Base-by-base conservation (phyloP, 2,113 vertebrate species). In the Corvus hawaiiensis region DNA sequence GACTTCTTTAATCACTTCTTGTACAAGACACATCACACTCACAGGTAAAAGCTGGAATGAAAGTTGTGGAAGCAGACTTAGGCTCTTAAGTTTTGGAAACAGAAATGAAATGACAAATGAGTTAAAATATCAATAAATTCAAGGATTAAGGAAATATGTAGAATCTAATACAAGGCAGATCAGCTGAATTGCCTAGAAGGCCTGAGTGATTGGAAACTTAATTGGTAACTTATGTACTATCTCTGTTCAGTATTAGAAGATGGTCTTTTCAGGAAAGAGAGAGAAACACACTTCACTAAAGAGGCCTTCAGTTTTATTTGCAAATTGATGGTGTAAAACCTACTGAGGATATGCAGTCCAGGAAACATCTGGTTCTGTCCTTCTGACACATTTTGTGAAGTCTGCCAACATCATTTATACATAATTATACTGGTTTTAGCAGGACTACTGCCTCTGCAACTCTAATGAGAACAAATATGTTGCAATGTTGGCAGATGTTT, bases 341-440 rank as follows among this genome's bases (percentile, higher is more conserved):
- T 55, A 68, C 33, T 48, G 84, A 95, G 52, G 41, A 86, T 68
- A 81, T 21, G 12, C 17, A 75, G 73, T 56, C 33, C 48, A 61
- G 56, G 89, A 94, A 96, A 92, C 85, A 88, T 94, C 80, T 91
- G 91, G 48, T 94, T 96, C 61, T 90, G 56, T 72, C 62, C 79
- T 84, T 71, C 52, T 89, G 69, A 89, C 46, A 68, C 77, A 76
- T 64, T 94, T 84, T 89, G 68, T 75, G 48, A 84, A 84, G 64
- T 52, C 61, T 94, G 77, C 76, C 84, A 94, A 72, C 35, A 93
- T 68, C 4, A 84, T 72, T 95, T 94, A 68, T 78, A 26, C 32
- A 48, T 72, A 94, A 93, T 94, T 90, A 75, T 63, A 37, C 86
- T 68, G 32, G 86, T 68, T 95, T 74, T 89, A 97, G 76, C 44